Base-by-base conservation (phyloP, 2,113 vertebrate genomes). In the Rhabdomys dilectus region DNA sequence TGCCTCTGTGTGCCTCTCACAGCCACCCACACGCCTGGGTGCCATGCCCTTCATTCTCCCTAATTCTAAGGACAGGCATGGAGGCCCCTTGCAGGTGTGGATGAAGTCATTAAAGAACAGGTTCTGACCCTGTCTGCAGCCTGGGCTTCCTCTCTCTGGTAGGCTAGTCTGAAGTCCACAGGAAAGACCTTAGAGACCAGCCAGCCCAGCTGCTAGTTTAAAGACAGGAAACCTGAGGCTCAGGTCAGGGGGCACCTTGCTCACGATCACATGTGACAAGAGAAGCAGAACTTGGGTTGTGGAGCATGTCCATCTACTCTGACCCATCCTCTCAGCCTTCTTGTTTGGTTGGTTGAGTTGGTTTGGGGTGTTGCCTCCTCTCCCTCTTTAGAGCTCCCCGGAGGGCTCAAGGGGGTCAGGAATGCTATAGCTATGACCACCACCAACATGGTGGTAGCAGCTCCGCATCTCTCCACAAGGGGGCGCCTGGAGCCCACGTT, bases 401-500 rank as follows among this genome's bases (percentile, higher is more conserved):
- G 16, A 1, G 22, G 72, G 31, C 29, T 60, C 73, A 24, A 34
- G 48, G 22, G 1, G 10, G 60, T n/a, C 3, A 31, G 22, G 22
- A 75, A 90, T 24, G 45, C 51, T 60, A 64, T 12, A 80, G 31
- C 84, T 88, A 56, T 24, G n/a, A 6, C 6, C 12, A 26, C 64
- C 64, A 26, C 13, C 72, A n/a, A 53, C 60, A 39, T 0, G 1
- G 0, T 0, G 9, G 7, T 39, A 39, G 81, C 81, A 94, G 68
- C 34, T 84, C 91, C 68, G 42, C 0, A 58, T 87, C 9, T 93
- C 1, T 96, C 97, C 97, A 97, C 42, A 0, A 19, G 95, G 89
- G 82, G 96, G 95, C 82, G 21, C 93, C n/a, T 60, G 82, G 29
- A 91, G 73, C 3, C 89, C 39, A 53, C 68, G 29, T 78, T 88